Percentiles rank a stretch among this genome's conserved stretches.
Conservation (phyloP, 2,113 vertebrate genomes). For the Corvus hawaiiensis region DNA sequence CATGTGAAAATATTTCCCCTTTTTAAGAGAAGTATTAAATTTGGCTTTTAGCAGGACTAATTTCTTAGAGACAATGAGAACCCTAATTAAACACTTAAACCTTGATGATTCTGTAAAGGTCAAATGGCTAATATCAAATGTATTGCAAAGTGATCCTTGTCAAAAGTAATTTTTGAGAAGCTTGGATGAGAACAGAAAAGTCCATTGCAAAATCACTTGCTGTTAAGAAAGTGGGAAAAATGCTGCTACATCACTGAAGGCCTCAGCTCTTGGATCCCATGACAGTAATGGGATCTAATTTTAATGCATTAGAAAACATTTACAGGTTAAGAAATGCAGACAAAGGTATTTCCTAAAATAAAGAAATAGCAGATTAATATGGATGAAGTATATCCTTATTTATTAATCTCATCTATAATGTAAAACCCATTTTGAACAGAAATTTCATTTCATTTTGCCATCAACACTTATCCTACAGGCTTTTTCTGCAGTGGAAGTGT, state of each 20-base stretch:
- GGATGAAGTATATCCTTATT: background rate
- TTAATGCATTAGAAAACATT: background rate
- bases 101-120: background rate
- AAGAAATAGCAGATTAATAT: background rate
- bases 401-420: background rate
- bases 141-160: background rate
- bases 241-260: background rate
- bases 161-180: background rate
- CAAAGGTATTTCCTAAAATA: background rate
- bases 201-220: background rate
- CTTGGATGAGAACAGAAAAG: background rate
- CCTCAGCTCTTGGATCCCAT: background rate
- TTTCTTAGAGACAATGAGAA: background rate
- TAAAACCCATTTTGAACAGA: background rate
- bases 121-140: background rate
- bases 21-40: background rate
- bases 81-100: background rate
- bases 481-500: background rate
- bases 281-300: background rate
- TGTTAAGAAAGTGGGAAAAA: background rate
- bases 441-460: background rate
- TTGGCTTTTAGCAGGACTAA: background rate
- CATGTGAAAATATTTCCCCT: background rate
- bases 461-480: accelerated
- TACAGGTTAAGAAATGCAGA: background rate